A percentile compares a stretch with the other conserved stretches of the same genome.
Conservation (phyloP, 2,888 invertebrate species). For the Brachyptera putata region DNA sequence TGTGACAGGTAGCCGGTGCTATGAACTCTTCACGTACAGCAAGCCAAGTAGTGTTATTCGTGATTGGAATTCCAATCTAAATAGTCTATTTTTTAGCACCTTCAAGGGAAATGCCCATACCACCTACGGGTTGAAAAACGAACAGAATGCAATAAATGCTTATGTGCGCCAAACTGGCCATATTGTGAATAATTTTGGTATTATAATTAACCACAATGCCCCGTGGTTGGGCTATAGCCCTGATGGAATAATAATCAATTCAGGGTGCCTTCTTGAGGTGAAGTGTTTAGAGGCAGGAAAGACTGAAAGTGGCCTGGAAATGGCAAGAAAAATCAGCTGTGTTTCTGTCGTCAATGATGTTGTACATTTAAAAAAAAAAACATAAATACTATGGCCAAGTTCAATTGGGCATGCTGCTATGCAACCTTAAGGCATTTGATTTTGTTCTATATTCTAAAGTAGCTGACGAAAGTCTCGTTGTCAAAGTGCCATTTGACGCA, state of each 20-base stretch:
- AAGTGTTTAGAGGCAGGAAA: not conserved
- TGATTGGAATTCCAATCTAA: not conserved
- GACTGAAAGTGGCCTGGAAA: not conserved
- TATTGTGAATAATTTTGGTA: not conserved
- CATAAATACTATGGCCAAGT: constrained; percentile 8
- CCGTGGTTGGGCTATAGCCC: constrained; percentile 12
- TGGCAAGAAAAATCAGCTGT: not conserved
- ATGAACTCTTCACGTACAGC: no score
- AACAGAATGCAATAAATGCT: not conserved
- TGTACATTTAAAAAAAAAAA: not conserved
- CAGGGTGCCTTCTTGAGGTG: not conserved
- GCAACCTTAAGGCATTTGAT: not conserved
- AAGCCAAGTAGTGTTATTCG: not conserved
- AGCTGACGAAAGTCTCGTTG: not conserved
- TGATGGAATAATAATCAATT: not conserved
- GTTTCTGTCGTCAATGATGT: not conserved
- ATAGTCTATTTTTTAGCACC: not conserved
- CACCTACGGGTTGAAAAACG: not conserved
- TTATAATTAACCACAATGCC: not conserved
- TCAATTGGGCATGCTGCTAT: not conserved
- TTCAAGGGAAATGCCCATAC: not conserved
- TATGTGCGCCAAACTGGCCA: not conserved
- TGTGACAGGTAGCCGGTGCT: not conserved
- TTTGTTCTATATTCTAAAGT: not conserved
- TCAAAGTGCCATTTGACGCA: not conserved